Evolutionary conservation across 2,113 vertebrate species (phyloP).

Genomic region (Odontophorus gujanensis): DNA sequence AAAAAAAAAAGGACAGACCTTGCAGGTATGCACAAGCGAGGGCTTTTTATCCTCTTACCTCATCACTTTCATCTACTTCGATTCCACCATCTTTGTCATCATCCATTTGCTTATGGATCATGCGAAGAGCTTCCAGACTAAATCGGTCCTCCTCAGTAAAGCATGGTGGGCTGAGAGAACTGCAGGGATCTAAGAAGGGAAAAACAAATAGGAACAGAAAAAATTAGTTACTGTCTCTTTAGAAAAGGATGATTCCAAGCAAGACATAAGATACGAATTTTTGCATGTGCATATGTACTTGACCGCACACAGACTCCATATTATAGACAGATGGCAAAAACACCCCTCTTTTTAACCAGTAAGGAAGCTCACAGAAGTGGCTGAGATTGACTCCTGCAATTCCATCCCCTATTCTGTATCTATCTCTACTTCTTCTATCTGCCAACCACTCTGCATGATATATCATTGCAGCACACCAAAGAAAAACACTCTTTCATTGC

Average conservation of each 20-base stretch:
- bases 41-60: slow-evolving; percentile 81
- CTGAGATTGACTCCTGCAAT: background rate
- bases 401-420: background rate
- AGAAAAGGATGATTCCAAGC: background rate
- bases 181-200: slow-evolving; percentile 85
- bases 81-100: slow-evolving; percentile 98
- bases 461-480: background rate
- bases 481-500: background rate
- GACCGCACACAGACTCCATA: background rate
- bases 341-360: background rate
- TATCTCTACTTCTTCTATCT: background rate
- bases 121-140: slow-evolving; percentile 94
- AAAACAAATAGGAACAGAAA: background rate
- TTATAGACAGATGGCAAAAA: background rate
- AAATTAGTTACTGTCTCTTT: background rate
- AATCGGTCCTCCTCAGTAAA: slow-evolving; percentile 92
- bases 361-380: background rate
- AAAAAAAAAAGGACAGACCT: background rate
- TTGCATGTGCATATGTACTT: background rate
- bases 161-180: slow-evolving; percentile 89
- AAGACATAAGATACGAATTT: background rate
- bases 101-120: slow-evolving; percentile 98
- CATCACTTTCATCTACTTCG: slow-evolving; percentile 97
- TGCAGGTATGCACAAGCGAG: background rate
- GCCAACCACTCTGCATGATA: background rate